Conservation (phyloP, 1,140 invertebrate species). For the Hermetia illucens region DNA sequence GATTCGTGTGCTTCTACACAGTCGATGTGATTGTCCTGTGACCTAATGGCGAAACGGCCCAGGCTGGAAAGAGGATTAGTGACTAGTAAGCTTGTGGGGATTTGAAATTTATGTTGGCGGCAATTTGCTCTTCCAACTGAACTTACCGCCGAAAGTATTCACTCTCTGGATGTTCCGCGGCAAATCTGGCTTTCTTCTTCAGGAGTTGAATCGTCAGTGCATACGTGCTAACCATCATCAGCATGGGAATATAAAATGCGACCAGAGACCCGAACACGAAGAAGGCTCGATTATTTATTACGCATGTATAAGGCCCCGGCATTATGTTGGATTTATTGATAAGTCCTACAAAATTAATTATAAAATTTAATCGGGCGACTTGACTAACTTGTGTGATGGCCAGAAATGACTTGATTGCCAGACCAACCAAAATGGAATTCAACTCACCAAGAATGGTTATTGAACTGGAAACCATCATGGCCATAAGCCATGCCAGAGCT, state of each 20-base stretch:
- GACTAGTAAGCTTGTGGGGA: too few species aligned
- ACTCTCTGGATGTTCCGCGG: constrained; percentile 43
- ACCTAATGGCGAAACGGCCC: constrained; percentile 42
- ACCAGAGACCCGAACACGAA: constrained; percentile 79
- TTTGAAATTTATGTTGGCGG: too few species aligned
- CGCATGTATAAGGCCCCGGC: constrained; percentile 56
- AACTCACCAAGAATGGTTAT: constrained; percentile 71
- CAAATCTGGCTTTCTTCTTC: constrained; percentile 53
- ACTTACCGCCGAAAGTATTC: constrained; percentile 37
- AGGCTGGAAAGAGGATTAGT: constrained; percentile 36
- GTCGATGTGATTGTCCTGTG: constrained; percentile 33
- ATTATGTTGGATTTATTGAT: constrained; percentile 61
- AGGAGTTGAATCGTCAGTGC: constrained; percentile 74
- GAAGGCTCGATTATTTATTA: constrained; percentile 75
- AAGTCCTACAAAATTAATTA: constrained; percentile 44
- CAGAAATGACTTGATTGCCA: too few species aligned
- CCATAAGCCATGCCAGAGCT: constrained; percentile 68
- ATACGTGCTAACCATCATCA: constrained; percentile 82
- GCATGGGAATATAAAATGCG: constrained; percentile 86
- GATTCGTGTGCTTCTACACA: too few species aligned
- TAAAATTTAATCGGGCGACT: too few species aligned
- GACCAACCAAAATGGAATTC: not conserved
- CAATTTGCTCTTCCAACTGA: not conserved
- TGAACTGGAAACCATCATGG: constrained; percentile 74
- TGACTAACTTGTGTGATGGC: too few species aligned